These are phyloP conservation scores for Pomacea canaliculata DNA, from an alignment of 2,888 invertebrate species.

Conservation along the genomic window DNA sequence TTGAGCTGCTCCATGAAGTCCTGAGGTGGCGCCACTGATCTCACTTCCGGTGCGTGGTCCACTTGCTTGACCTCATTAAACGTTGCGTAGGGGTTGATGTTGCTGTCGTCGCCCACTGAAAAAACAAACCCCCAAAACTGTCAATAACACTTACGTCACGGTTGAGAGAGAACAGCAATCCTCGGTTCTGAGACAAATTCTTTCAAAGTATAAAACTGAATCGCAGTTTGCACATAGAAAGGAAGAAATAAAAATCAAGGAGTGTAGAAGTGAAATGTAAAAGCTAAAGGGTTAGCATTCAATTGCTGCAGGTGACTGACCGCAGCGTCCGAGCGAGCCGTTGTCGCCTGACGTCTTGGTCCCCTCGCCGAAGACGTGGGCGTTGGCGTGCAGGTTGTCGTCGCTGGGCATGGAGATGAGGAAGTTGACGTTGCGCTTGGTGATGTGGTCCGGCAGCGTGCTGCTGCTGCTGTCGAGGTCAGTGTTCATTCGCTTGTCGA, in stretches of 20 bases:
- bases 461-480: conserved; percentile 58
- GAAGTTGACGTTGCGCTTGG: conserved; percentile 59
- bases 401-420: conserved; percentile 57
- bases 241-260: too few species aligned
- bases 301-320: conserved; percentile 14
- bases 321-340: conserved; percentile 54
- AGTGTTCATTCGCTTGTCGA: conserved; percentile 59
- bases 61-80: conserved; percentile 78
- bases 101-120: conserved; percentile 76
- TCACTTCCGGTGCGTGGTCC: conserved; percentile 26
- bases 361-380: conserved; percentile 50
- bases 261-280: too few species aligned
- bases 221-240: too few species aligned
- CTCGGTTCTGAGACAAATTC: too few species aligned
- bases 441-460: conserved; percentile 50
- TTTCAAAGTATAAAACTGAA: too few species aligned
- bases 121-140: neutral
- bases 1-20: conserved; percentile 33
- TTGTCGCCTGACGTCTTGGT: conserved; percentile 61
- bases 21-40: conserved; percentile 31
- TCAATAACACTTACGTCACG: too few species aligned
- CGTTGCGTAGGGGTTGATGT: conserved; percentile 96
- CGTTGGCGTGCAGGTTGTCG: conserved; percentile 55
- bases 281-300: too few species aligned
- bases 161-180: too few species aligned